A percentile compares a stretch with the other conserved stretches of the same genome.
Conservation (phyloP, 2,888 invertebrate species). For the Chorisops tibialis region DNA sequence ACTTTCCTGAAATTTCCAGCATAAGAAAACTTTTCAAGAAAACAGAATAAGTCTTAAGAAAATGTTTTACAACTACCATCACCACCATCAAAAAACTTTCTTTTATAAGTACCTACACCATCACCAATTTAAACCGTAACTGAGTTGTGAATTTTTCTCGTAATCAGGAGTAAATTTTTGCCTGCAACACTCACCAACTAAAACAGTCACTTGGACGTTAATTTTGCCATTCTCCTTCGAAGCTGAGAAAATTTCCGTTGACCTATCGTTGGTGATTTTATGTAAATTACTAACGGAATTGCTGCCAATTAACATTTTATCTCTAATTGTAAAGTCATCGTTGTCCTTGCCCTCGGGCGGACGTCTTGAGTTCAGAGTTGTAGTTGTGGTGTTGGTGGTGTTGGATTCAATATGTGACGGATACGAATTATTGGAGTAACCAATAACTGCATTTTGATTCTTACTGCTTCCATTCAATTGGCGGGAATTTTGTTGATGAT, state of each 20-base stretch:
- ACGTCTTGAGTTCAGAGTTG: constrained; percentile 40
- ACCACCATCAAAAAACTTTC: too few species aligned
- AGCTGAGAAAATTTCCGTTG: constrained; percentile 46
- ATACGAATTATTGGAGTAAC: constrained; percentile 24
- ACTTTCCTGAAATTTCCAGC: too few species aligned
- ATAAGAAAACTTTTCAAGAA: too few species aligned
- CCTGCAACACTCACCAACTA: constrained; percentile 66
- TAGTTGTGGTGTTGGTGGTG: too few species aligned
- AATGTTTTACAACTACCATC: too few species aligned
- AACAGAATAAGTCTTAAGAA: too few species aligned
- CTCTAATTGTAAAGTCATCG: constrained; percentile 62
- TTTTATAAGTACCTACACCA: too few species aligned
- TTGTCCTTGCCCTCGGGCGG: constrained; percentile 82
- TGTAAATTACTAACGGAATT: constrained; percentile 27
- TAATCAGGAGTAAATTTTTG: too few species aligned
- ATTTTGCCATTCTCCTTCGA: constrained; percentile 77
- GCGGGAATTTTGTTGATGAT: too few species aligned
- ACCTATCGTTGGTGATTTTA: constrained; percentile 41
- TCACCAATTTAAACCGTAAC: too few species aligned
- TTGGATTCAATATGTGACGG: constrained; percentile 18
- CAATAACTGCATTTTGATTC: constrained; percentile 23
- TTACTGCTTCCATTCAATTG: constrained; percentile 39
- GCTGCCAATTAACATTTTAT: constrained; percentile 31
- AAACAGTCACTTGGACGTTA: constrained; percentile 83
- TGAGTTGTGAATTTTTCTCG: too few species aligned